These are phyloP conservation scores for Acleris holmiana DNA, from an alignment of 2,888 invertebrate genomes.

Conservation along the genomic window DNA sequence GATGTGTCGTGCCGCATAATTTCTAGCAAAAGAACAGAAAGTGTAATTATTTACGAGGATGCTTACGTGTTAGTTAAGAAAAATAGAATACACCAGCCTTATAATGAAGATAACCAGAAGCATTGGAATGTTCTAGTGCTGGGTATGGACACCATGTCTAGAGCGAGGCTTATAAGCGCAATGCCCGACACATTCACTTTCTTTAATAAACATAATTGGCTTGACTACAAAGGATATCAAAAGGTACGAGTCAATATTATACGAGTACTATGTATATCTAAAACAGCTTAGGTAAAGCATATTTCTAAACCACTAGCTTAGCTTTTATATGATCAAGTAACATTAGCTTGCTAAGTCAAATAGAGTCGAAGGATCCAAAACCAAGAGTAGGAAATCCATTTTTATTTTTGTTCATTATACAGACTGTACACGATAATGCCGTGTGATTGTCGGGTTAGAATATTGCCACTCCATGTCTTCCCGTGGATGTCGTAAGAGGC, in stretches of 20 bases:
- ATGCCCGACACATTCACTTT: constrained; percentile 37
- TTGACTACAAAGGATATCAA: constrained; percentile 41
- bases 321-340: too few relatives aligned
- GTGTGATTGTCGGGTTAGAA: too few relatives aligned
- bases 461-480: too few relatives aligned
- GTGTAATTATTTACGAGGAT: constrained; percentile 51
- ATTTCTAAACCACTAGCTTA: too few relatives aligned
- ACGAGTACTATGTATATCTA: too few relatives aligned
- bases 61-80: constrained; percentile 22
- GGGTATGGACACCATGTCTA: constrained; percentile 41
- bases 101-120: constrained; percentile 6
- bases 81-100: constrained; percentile 1
- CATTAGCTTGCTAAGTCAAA: too few relatives aligned
- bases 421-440: too few relatives aligned
- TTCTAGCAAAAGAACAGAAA: constrained; percentile 28
- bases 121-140: constrained; percentile 41
- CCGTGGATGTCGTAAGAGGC: too few relatives aligned
- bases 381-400: too few relatives aligned
- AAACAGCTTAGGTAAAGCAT: too few relatives aligned
- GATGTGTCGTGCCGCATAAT: constrained; percentile 51
- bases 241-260: constrained; percentile 40
- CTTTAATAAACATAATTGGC: constrained; percentile 35
- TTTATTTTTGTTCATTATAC: too few relatives aligned
- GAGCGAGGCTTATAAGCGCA: constrained; percentile 33
- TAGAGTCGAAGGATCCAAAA: too few relatives aligned